Evolutionary conservation across 2,113 vertebrate genomes (phyloP).

Genomic region (Cynopterus brachyotis): DNA sequence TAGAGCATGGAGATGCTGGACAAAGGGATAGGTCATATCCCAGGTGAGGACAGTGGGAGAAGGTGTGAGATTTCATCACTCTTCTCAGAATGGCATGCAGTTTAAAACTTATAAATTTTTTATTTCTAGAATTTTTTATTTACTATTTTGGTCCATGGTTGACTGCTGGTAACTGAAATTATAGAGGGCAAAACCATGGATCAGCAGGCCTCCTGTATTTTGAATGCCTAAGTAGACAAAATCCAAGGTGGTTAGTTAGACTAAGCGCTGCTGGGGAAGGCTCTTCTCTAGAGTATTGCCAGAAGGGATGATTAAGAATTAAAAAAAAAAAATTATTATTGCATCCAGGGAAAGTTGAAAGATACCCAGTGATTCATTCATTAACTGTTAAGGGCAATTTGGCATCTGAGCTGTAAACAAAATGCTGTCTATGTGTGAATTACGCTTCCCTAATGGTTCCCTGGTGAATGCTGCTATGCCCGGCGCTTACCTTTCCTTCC

Average conservation of each 20-base stretch:
- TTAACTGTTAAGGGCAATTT: conserved; percentile 30
- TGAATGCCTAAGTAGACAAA: conserved; percentile 55
- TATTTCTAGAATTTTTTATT: neutral
- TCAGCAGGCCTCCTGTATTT: neutral
- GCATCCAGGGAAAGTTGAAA: conserved; percentile 56
- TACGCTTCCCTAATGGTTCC: neutral
- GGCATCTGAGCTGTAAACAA: conserved; percentile 45
- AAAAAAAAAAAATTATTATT: conserved; percentile 70
- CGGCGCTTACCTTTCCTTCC: neutral
- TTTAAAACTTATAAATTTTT: neutral
- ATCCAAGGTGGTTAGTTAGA: conserved; percentile 57
- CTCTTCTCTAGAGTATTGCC: conserved; percentile 22
- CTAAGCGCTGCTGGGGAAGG: conserved; percentile 37
- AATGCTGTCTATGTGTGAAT: conserved; percentile 12
- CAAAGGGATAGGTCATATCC: too few species aligned
- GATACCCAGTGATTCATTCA: conserved; percentile 40
- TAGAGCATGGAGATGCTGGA: too few species aligned
- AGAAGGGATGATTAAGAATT: conserved; percentile 63
- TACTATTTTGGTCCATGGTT: neutral
- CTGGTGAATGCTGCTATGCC: neutral
- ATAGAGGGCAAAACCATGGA: neutral
- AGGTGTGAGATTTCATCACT: too few species aligned
- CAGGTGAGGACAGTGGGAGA: too few species aligned
- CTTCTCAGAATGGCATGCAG: too few species aligned
- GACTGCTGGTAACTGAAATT: neutral